Conservation (phyloP, 1,140 invertebrate species). For the Eueides isabella region DNA sequence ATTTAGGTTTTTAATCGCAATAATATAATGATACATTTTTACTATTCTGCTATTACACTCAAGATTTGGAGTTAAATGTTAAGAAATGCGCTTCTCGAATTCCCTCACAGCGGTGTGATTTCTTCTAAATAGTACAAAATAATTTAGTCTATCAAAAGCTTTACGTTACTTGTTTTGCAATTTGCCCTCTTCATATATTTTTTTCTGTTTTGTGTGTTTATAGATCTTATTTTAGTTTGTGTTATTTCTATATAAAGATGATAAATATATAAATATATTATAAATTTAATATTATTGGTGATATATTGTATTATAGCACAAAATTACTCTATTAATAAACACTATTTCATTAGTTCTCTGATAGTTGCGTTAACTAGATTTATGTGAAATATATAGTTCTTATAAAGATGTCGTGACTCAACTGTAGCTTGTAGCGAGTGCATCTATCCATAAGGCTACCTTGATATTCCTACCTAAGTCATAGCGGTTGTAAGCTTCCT, state of each 20-base stretch:
- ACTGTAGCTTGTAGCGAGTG: constrained; percentile 44
- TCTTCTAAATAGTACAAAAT: constrained; percentile 70
- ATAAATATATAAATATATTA: constrained; percentile 38
- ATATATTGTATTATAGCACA: constrained; percentile 60
- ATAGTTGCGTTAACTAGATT: constrained; percentile 40
- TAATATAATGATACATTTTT: background rate
- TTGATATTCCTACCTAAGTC: constrained; percentile 66
- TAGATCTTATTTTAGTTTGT: constrained; percentile 50
- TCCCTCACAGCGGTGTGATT: constrained; percentile 45
- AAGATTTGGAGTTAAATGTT: constrained; percentile 12
- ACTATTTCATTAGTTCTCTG: constrained; percentile 40
- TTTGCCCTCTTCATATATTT: constrained; percentile 43
- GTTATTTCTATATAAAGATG: constrained; percentile 23
- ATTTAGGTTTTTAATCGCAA: constrained; percentile 5
- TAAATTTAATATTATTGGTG: constrained; percentile 37
- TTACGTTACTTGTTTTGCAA: constrained; percentile 50
- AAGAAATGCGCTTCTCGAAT: constrained; percentile 38
- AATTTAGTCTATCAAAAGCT: constrained; percentile 62
- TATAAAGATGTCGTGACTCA: constrained; percentile 51
- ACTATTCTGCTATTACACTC: constrained; percentile 3
- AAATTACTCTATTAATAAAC: constrained; percentile 44
- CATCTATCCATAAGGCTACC: constrained; percentile 62
- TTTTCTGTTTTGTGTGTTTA: constrained; percentile 51
- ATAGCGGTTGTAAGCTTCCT: constrained; percentile 58
- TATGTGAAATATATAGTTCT: constrained; percentile 44